A percentile compares a stretch with the other conserved stretches of the same genome.
Evolutionary conservation across 1,140 invertebrate species (phyloP).

Genomic region (Magallana ariakensis): DNA sequence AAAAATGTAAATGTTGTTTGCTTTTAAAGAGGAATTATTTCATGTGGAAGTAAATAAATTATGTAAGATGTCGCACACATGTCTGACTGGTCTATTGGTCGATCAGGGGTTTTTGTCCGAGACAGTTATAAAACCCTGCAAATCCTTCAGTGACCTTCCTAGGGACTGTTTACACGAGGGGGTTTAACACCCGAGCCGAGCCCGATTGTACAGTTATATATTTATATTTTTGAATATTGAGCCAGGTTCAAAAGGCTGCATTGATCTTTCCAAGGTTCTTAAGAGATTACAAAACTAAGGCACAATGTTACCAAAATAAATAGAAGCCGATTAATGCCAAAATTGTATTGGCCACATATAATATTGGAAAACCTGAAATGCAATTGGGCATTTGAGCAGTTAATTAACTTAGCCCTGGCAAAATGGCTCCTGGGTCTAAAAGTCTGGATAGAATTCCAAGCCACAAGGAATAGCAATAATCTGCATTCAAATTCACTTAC

Average conservation of each 20-base stretch:
- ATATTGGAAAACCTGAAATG: background rate
- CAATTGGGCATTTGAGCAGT: background rate
- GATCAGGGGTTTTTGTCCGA: background rate
- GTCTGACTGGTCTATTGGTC: background rate
- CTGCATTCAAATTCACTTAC: background rate
- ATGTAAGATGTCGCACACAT: background rate
- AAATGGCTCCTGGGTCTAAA: conserved; percentile 9
- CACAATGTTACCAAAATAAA: background rate
- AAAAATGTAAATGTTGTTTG: background rate
- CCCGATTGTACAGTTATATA: background rate
- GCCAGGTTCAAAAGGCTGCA: background rate
- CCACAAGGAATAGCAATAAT: conserved; percentile 1
- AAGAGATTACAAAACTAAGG: background rate
- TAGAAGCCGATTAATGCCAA: background rate
- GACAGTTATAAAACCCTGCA: background rate
- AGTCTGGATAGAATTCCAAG: background rate
- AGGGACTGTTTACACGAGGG: background rate
- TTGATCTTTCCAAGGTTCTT: conserved; percentile 11
- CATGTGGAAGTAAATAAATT: background rate
- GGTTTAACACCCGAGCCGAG: background rate
- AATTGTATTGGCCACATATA: background rate
- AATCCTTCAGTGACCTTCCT: background rate
- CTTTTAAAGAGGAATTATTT: background rate
- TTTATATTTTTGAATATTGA: background rate
- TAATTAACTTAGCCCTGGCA: background rate